These are phyloP conservation scores for Agriopis aurantiaria DNA, from an alignment of 2,888 invertebrate species.

Conservation along the genomic window DNA sequence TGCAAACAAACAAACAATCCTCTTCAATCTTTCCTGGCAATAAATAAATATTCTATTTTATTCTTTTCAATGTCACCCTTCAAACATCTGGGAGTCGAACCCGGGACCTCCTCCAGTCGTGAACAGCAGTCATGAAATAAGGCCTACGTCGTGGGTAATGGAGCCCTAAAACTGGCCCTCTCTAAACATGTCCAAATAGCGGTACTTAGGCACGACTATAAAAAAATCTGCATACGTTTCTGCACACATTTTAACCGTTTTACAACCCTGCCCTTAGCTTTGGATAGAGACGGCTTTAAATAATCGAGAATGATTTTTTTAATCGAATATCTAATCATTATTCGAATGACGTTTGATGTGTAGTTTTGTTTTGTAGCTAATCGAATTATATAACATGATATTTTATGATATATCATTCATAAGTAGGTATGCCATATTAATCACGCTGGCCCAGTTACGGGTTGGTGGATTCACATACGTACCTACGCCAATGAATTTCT, in stretches of 20 bases:
- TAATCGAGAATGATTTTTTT: background rate
- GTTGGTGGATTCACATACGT: no score
- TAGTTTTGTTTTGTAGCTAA: background rate
- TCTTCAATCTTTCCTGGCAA: no score
- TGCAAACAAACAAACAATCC: no score
- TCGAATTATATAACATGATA: no score
- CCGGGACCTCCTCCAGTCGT: no score
- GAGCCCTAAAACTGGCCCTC: constrained; percentile 10
- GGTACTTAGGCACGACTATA: constrained; percentile 11
- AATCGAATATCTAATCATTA: background rate
- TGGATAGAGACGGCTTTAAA: background rate
- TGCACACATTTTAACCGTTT: constrained; percentile 25
- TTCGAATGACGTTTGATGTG: background rate
- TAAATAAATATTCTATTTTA: no score
- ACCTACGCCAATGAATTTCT: no score
- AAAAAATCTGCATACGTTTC: constrained; percentile 30
- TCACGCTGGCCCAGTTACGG: no score
- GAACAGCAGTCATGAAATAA: background rate
- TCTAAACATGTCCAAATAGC: constrained; percentile 20
- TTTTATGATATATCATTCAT: no score
- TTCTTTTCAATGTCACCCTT: no score
- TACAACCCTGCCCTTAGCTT: constrained; percentile 19
- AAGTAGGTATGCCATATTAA: no score
- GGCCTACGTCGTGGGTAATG: constrained; percentile 6
- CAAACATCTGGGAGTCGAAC: no score